phyloP scores from a whole-genome alignment of 2,888 invertebrate species.

The Leptopterna dolabrata region DNA sequence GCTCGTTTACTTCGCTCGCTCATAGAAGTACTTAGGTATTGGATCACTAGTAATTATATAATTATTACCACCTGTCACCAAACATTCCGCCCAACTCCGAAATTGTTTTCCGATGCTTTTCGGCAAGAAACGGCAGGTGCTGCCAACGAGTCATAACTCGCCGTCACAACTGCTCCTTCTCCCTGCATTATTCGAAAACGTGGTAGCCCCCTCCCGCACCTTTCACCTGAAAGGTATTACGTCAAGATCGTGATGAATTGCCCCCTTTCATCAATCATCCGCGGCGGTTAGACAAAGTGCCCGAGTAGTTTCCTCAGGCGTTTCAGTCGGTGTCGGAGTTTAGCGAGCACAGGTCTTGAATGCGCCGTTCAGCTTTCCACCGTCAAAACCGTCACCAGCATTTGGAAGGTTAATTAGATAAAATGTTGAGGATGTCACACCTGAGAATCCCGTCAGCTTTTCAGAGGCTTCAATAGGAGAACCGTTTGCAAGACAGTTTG shows the following conservation, averaged over 20 bases:
- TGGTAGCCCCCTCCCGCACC: background rate
- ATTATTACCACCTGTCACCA: background rate
- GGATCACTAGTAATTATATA: no score
- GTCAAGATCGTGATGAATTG: conserved; percentile 3
- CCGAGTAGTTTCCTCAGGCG: background rate
- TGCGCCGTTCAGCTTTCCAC: background rate
- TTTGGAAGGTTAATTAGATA: background rate
- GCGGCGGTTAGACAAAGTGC: background rate
- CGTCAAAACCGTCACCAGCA: background rate
- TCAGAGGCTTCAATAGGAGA: background rate
- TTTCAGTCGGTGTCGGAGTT: background rate
- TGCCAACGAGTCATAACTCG: background rate
- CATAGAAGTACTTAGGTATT: no score
- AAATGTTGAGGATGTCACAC: background rate
- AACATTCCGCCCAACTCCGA: background rate
- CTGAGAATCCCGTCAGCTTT: background rate
- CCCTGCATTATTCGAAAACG: background rate
- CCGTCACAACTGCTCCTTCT: background rate
- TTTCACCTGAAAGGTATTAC: background rate
- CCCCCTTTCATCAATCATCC: background rate
- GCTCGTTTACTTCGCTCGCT: no score
- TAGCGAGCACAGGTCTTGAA: background rate
- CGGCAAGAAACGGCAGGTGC: background rate
- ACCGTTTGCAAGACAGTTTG: background rate
- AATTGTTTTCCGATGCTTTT: background rate